phyloP scores from a whole-genome alignment of 2,113 vertebrate genomes.

The Gorsachius goisagi region DNA sequence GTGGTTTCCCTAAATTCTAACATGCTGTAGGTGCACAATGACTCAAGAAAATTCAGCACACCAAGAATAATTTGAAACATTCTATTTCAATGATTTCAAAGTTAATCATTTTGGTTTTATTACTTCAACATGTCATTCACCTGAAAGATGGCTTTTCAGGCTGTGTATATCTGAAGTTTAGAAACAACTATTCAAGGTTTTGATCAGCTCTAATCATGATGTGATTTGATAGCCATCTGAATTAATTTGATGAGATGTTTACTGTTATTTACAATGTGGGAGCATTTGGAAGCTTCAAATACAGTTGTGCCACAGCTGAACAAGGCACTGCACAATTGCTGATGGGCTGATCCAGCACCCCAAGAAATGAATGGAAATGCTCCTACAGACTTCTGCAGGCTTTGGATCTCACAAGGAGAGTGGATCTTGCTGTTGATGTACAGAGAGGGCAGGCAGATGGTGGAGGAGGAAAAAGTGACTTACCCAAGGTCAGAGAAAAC shows the following conservation, averaged over 20 bases:
- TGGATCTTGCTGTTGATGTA: neutral
- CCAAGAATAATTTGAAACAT: neutral
- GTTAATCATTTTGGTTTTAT: neutral
- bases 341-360: neutral
- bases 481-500: neutral
- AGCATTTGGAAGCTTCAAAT: neutral
- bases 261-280: neutral
- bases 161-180: neutral
- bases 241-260: neutral
- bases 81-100: neutral
- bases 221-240: neutral
- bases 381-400: neutral
- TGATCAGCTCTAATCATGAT: neutral
- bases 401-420: neutral
- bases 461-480: neutral
- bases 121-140: neutral
- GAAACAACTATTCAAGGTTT: neutral
- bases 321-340: accelerated
- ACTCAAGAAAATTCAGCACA: neutral
- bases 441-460: neutral
- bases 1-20: neutral
- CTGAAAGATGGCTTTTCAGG: neutral
- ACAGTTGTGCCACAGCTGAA: neutral
- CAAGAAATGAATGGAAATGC: neutral
- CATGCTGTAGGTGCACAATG: neutral